Base-by-base conservation (phyloP, 2,113 vertebrate species). In the Poeciliopsis prolifica region DNA sequence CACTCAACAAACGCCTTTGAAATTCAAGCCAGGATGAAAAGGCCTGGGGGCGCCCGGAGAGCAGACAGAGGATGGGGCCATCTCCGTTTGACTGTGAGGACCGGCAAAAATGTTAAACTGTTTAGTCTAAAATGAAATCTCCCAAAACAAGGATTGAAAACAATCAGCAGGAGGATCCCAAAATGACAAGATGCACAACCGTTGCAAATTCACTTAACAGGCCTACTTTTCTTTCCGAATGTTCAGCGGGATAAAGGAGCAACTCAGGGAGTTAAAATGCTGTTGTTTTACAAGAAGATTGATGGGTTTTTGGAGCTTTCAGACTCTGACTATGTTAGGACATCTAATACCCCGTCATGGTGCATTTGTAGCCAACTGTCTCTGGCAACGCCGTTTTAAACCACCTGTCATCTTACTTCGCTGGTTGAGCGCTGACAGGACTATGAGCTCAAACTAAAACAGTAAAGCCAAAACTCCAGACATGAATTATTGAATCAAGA, bases 21-120 rank as follows among this genome's bases (percentile, higher is more conserved):
- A 88, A 92, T 83, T 70, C 62, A 75, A 92, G 24, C 83, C 68
- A 33, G 78, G 75, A 86, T 79, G 51, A 80, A 86, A 86, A 79
- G 77, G 63, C 60, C 61, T 33, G 24, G 8, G 51, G 51, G 51
- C 7, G 44, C 22, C 24, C 51, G 11, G 33, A 69, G 44, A 42
- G 40, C 63, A 61, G 63, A 82, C 6, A 66, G 65, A 51, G 15
- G 58, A 81, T 62, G 30, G n/a, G 24, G 19, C 31, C 8, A 28
- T 24, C 81, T 74, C 42, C 51, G 17, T 64, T 24, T 61, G 68
- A 65, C 61, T 37, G 42, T 40, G 65, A 29, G 78, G 48, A 80
- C n/a, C 62, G 66, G 67, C 61, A 54, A 62, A 40, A 64, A n/a
- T 30, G 44, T 61, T 63, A 22, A 33, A 19, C 60, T 26, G 60